These are phyloP conservation scores for Clunio marinus DNA, from an alignment of 2,888 invertebrate genomes.

Conservation along the genomic window DNA sequence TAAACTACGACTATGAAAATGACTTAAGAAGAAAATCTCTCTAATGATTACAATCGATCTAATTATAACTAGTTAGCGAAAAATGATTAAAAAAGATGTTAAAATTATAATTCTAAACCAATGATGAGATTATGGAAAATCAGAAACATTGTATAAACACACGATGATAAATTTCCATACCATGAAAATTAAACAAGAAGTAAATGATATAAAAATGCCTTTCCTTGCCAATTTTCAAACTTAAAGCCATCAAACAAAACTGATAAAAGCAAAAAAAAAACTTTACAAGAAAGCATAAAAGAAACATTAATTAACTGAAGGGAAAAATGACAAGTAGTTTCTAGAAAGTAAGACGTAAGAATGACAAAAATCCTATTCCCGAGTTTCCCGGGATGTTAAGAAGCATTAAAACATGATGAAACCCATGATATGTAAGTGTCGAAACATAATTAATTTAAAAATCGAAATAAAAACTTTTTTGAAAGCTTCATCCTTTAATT, in stretches of 20 bases:
- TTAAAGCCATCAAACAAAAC: conserved; percentile 6
- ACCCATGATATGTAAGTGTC: conserved; percentile 3
- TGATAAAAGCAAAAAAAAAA: conserved; percentile 14
- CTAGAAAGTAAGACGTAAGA: conserved; percentile 19
- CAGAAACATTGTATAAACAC: conserved; percentile 9
- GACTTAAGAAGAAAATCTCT: conserved; percentile 21
- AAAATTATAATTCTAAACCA: conserved; percentile 33
- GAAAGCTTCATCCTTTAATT: conserved; percentile 12
- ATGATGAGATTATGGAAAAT: too few species aligned
- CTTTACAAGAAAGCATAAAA: conserved; percentile 17
- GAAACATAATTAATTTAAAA: conserved; percentile 2
- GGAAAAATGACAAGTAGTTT: conserved; percentile 22
- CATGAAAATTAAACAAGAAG: not conserved
- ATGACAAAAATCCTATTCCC: not conserved
- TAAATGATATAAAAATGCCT: conserved; percentile 27
- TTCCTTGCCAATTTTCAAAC: conserved; percentile 35
- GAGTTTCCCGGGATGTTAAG: not conserved
- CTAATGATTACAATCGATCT: conserved; percentile 30
- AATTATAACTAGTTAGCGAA: conserved; percentile 34
- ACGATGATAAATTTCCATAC: conserved; percentile 21
- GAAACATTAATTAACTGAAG: not conserved
- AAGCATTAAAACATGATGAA: not conserved
- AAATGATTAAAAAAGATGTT: not conserved
- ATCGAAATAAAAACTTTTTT: conserved; percentile 24
- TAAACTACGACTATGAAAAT: too few species aligned